Evolutionary conservation across 2,888 invertebrate species (phyloP), one percentile per base, ranked within the genome.

Genomic region (Meghimatium bilineatum): DNA sequence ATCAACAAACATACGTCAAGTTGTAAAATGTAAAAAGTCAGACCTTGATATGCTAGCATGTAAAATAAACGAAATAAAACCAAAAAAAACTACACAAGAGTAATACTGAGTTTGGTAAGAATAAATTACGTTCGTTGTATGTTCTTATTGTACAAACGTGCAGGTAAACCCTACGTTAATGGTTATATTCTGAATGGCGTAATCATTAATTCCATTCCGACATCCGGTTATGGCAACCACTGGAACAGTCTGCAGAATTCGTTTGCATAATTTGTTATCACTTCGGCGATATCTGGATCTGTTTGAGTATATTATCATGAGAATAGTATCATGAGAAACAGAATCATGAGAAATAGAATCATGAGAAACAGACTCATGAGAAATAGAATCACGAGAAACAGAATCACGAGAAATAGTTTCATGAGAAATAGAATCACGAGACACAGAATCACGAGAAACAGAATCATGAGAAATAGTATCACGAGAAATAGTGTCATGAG

Each of bases 191-290:
- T 38, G 36, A 29, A 72, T 60, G n/a, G 36, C 74, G 32, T 81
- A 81, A 29, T 38, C 74, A 17, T 63, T 49, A 1, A 38, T 10
- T 8, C 81, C 81, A 63, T 74, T 44, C 26, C 38, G 38, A 63
- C 81, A 81, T 36, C 74, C 81, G 6, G 81, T 74, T 44, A 36
- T 81, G 38, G n/a, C 29, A 29, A 81, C 74, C 12, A 81, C 63
- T 26, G 81, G 81, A 52, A 81, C 49, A 8, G 29, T n/a, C 34
- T 81, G 81, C 44, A 29, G 63, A n/a, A 81, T 52, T 2, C 32
- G 38, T 63, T 74, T n/a, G 38, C 81, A 81, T n/a, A 71, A 8
- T 56, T 71, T 80, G 32, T 52, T 52, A 8, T 56, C 80, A 36
- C 10, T 34, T 2, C 56, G 69, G 14, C 10, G 10, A 36, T 56